phyloP scores from a whole-genome alignment of 2,797 vertebrate genomes.

The Sebastes kiyomatsui region DNA sequence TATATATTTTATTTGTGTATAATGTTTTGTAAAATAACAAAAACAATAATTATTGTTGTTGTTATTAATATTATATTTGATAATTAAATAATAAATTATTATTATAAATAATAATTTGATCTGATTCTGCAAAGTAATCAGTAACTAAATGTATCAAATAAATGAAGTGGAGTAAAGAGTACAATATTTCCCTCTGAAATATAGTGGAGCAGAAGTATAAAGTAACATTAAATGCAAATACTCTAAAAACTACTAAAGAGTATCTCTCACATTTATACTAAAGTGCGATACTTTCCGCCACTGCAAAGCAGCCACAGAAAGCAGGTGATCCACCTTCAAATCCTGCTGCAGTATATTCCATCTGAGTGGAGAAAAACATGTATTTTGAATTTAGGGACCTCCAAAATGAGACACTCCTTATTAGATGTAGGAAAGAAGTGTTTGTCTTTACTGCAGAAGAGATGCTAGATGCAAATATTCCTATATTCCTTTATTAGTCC shows the following conservation, averaged over 20 bases:
- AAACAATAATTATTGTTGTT: too few relatives aligned
- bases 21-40: neutral
- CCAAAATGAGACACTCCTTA: neutral
- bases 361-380: neutral
- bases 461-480: neutral
- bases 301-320: neutral
- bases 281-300: neutral
- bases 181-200: neutral
- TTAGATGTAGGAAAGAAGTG: too few relatives aligned
- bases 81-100: too few relatives aligned
- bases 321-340: neutral
- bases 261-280: neutral
- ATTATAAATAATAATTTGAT: neutral
- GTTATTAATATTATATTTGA: too few relatives aligned
- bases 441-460: neutral
- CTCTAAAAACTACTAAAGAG: neutral
- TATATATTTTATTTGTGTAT: neutral
- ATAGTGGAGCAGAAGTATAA: neutral
- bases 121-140: neutral
- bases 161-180: neutral
- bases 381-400: neutral
- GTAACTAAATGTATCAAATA: neutral
- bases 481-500: too few relatives aligned
- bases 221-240: neutral
- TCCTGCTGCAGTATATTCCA: neutral